Evolutionary conservation across 2,797 vertebrate species (phyloP).

Genomic region (Sebastes aleutianus): DNA sequence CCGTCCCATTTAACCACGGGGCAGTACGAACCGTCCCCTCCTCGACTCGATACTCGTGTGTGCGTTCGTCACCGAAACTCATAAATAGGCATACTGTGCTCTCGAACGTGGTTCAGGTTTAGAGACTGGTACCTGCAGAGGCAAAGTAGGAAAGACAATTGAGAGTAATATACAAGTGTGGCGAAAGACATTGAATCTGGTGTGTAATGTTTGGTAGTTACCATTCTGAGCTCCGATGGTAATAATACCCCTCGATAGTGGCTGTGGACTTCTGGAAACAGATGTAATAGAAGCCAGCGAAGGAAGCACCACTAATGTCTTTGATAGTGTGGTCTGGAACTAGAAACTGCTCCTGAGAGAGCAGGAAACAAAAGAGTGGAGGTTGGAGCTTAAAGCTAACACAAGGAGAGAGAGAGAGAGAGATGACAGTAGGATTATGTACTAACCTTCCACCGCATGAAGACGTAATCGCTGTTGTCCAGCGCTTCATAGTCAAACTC

Average conservation of each 20-base stretch:
- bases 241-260: conserved; percentile 97
- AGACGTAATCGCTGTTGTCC: conserved; percentile 95
- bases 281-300: conserved; percentile 99
- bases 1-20: conserved; percentile 28
- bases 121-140: conserved; percentile 94
- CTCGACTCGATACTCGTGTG: conserved; percentile 27
- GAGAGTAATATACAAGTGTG: neutral
- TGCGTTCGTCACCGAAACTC: conserved; percentile 93
- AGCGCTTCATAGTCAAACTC: conserved; percentile 96
- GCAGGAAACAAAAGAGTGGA: neutral
- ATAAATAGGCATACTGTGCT: conserved; percentile 95
- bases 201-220: conserved; percentile 63
- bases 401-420: neutral
- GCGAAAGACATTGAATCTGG: neutral
- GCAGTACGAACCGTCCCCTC: conserved; percentile 39
- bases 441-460: conserved; percentile 99
- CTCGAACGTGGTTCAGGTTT: conserved; percentile 92
- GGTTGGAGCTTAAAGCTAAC: neutral
- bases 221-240: conserved; percentile 97
- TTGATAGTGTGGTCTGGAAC: conserved; percentile 99
- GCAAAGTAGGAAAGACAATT: neutral
- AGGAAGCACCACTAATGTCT: conserved; percentile 98
- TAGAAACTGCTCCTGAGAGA: conserved; percentile 93
- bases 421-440: neutral
- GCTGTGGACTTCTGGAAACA: conserved; percentile 99